Evolutionary conservation across 1,140 invertebrate genomes (phyloP).

Genomic region (Schlechtendalia chinensis): DNA sequence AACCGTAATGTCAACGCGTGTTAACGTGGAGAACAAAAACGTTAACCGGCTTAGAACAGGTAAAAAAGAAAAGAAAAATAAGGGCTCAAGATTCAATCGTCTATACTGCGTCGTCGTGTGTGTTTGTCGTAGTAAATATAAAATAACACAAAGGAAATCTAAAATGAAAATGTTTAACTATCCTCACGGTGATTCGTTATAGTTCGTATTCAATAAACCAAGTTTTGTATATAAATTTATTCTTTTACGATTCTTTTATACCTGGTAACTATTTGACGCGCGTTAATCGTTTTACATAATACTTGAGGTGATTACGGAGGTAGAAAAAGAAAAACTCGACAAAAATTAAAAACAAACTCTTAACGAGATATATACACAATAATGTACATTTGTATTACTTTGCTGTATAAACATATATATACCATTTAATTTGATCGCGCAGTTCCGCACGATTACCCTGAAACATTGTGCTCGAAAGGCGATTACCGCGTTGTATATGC

Average conservation of each 20-base stretch:
- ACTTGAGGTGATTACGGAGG: neutral
- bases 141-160: neutral
- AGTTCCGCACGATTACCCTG: slow-evolving; percentile 1
- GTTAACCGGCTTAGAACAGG: neutral
- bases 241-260: no score
- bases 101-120: neutral
- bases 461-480: neutral
- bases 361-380: neutral
- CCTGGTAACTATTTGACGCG: no score
- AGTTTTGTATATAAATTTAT: no score
- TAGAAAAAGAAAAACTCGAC: no score
- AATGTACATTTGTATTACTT: no score
- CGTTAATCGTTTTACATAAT: slow-evolving; percentile 1
- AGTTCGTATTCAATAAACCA: no score
- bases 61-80: no score
- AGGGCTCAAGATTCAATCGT: neutral
- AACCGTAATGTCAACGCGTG: neutral
- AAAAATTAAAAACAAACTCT: neutral
- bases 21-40: neutral
- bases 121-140: neutral
- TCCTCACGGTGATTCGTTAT: no score
- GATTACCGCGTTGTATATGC: neutral
- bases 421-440: neutral
- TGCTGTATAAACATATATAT: no score
- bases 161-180: no score